Conservation (phyloP, 2,797 vertebrate species). For the Myripristis jacobus region DNA sequence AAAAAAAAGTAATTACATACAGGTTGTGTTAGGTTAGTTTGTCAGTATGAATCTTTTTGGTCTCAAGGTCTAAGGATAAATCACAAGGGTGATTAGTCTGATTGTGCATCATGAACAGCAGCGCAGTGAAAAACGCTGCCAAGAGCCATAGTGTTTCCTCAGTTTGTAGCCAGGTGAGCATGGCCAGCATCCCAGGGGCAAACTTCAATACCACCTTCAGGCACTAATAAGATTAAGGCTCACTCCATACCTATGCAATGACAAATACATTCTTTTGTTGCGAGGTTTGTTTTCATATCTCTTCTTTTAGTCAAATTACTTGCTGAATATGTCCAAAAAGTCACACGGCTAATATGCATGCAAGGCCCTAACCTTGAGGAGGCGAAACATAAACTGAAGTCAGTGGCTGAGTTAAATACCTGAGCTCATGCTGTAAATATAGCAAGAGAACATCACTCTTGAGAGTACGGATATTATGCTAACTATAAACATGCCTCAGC, state of each 20-base stretch:
- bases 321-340: constrained; percentile 46
- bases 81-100: constrained; percentile 23
- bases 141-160: constrained; percentile 11
- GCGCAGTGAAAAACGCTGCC: constrained; percentile 37
- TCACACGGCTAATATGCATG: constrained; percentile 26
- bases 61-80: constrained; percentile 31
- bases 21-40: not conserved
- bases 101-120: constrained; percentile 43
- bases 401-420: constrained; percentile 67
- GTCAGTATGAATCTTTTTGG: constrained; percentile 33
- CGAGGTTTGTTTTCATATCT: constrained; percentile 1
- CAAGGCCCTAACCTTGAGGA: constrained; percentile 30
- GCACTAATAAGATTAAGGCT: not conserved
- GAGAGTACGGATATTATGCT: constrained; percentile 36
- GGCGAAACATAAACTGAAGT: constrained; percentile 48
- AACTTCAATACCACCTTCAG: constrained; percentile 9
- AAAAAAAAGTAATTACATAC: no score
- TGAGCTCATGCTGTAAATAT: constrained; percentile 71
- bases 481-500: constrained; percentile 55
- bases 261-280: constrained; percentile 5
- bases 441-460: constrained; percentile 39
- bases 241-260: not conserved
- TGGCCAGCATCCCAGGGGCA: constrained; percentile 12
- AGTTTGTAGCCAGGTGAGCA: constrained; percentile 34
- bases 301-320: not conserved